A percentile compares a stretch with the other conserved stretches of the same genome.
phyloP scores from a whole-genome alignment of 2,797 vertebrate genomes.

The Enteromius viviparus region DNA sequence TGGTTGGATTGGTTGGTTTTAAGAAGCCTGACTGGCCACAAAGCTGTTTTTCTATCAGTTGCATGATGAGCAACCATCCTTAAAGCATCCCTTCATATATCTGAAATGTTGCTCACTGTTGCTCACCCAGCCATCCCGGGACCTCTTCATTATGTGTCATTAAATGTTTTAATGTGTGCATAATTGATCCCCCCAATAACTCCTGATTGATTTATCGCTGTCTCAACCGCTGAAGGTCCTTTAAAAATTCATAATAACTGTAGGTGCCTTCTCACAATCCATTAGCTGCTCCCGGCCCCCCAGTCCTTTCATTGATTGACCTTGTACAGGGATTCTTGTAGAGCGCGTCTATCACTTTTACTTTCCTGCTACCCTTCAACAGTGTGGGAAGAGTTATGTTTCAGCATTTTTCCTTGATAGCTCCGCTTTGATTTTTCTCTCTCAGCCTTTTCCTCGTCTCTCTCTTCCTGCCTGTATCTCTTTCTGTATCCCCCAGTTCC shows the following conservation, averaged over 20 bases:
- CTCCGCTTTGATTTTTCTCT: slow-evolving; percentile 86
- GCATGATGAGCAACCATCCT: neutral
- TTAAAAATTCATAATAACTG: slow-evolving; percentile 98
- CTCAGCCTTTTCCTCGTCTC: slow-evolving; percentile 51
- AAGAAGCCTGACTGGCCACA: neutral
- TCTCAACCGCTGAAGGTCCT: slow-evolving; percentile 86
- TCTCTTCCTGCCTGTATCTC: slow-evolving; percentile 58
- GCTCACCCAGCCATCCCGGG: slow-evolving; percentile 67
- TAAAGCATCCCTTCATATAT: neutral
- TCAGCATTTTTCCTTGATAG: slow-evolving; percentile 83
- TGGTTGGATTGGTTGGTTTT: neutral
- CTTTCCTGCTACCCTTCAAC: slow-evolving; percentile 70
- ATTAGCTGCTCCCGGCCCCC: slow-evolving; percentile 92
- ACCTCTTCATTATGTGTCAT: slow-evolving; percentile 98
- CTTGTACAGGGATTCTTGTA: slow-evolving; percentile 91
- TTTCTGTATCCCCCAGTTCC: slow-evolving; percentile 37
- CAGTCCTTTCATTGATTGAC: slow-evolving; percentile 94
- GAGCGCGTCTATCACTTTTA: slow-evolving; percentile 76
- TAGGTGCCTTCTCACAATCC: slow-evolving; percentile 97
- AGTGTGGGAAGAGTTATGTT: slow-evolving; percentile 92
- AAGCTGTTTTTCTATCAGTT: neutral
- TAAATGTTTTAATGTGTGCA: slow-evolving; percentile 99
- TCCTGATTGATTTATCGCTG: slow-evolving; percentile 98
- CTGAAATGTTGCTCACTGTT: neutral
- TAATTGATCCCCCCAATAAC: slow-evolving; percentile 99